phyloP scores from a whole-genome alignment of 1,140 invertebrate species.

The Paralvinella palmiformis region DNA sequence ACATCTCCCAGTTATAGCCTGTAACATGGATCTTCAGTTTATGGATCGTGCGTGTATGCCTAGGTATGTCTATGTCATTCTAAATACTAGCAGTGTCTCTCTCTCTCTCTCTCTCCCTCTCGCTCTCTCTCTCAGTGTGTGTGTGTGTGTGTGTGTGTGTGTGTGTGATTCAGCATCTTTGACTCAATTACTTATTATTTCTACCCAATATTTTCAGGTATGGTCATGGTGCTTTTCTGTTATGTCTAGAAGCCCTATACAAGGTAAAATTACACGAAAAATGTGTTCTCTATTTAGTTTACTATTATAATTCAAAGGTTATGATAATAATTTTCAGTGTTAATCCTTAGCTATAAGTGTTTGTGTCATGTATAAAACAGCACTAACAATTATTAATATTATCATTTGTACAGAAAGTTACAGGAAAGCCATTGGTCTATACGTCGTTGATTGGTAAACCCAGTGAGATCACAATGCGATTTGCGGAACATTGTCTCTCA shows the following conservation, averaged over 20 bases:
- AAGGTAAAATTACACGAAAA: slow-evolving; percentile 37
- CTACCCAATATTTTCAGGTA: slow-evolving; percentile 45
- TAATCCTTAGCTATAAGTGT: background rate
- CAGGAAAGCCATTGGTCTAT: slow-evolving; percentile 59
- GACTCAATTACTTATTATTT: background rate
- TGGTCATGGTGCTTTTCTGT: slow-evolving; percentile 64
- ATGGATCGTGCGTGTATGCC: slow-evolving; percentile 63
- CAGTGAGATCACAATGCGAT: slow-evolving; percentile 62
- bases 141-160: background rate
- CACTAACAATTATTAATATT: background rate
- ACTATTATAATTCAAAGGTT: background rate
- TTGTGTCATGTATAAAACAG: background rate
- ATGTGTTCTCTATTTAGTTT: background rate
- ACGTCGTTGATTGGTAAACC: slow-evolving; percentile 63
- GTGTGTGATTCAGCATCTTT: background rate
- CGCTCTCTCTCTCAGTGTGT: background rate
- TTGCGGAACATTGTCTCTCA: slow-evolving; percentile 58
- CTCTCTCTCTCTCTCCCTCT: background rate
- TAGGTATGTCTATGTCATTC: slow-evolving; percentile 45
- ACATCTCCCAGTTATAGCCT: slow-evolving; percentile 62
- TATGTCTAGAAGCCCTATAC: slow-evolving; percentile 61
- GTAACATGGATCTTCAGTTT: slow-evolving; percentile 67
- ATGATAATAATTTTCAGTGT: background rate
- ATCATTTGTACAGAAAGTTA: slow-evolving; percentile 56
- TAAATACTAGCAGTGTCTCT: background rate